Base-by-base conservation (phyloP, 2,888 invertebrate genomes). In the Cheilosia grossa region DNA sequence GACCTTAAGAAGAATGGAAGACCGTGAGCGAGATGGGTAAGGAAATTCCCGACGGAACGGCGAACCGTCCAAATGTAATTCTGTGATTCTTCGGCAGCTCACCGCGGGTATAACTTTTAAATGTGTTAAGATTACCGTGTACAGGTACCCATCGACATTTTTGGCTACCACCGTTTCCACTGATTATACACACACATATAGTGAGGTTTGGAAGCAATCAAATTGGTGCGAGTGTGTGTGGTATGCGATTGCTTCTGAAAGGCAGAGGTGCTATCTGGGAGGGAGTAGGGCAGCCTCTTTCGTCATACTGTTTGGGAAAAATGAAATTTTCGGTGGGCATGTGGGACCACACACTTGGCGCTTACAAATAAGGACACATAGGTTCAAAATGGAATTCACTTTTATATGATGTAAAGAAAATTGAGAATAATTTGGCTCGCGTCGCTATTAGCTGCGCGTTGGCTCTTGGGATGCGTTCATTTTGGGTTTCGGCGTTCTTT, bases 401-500 rank as follows among this genome's bases (percentile, higher is more conserved):
- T 75, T 42, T 69, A 58, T 69, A 69, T 81, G 67, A 69, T 81
- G 67, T 44, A 58, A 77, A 30, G 51, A 53, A 58, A 82, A 82
- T 75, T 82, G 75, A 70, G 51, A 75, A 53, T 82, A 82, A 82
- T 82, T 75, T 70, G 81, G 75, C 81, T 82, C 77, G 81, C 77
- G 81, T 82, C 77, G 69, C 67, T 75, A 64, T 82, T 64, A 81
- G 56, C 37, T 42, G 40, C 2, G 30, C 30, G 9, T 70, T 21
- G n/a, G 30, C 15, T 53, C 21, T 59, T 37, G 4, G 33, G 37
- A 33, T 51, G 37, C 17, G 61, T 56, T 56, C 7, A 49, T 56
- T 42, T 59, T 66, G 51, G 15, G 17, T 61, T 77, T 40, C 21
- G 67, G 63, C 42, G 49, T 58, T 47, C 13, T 27, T 40, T 42